These are phyloP conservation scores for Sisyra terminalis DNA, from an alignment of 2,888 invertebrate species.

Conservation along the genomic window DNA sequence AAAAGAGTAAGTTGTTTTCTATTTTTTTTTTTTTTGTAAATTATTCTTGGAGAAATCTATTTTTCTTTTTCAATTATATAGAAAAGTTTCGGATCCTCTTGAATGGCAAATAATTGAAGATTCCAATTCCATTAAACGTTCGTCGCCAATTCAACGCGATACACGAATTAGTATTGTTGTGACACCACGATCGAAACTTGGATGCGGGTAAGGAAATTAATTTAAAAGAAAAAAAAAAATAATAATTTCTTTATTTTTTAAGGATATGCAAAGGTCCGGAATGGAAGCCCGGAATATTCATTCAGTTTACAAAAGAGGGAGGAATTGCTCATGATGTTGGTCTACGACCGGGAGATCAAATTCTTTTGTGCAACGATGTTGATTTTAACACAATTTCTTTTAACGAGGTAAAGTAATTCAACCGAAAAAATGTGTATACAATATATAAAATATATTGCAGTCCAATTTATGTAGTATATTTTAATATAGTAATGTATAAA, in stretches of 20 bases:
- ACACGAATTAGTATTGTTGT: slow-evolving; percentile 62
- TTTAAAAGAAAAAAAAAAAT: not conserved
- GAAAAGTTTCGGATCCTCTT: slow-evolving; percentile 56
- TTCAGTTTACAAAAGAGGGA: slow-evolving; percentile 78
- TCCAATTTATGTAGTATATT: too few species aligned
- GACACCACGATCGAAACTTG: slow-evolving; percentile 66
- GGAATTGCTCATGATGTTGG: slow-evolving; percentile 81
- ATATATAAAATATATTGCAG: too few species aligned
- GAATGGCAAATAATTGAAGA: slow-evolving; percentile 71
- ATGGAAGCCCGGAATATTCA: slow-evolving; percentile 75
- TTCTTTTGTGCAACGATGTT: slow-evolving; percentile 74
- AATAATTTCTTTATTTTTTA: slow-evolving; percentile 16
- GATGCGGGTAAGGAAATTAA: slow-evolving; percentile 55
- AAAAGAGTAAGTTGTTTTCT: slow-evolving; percentile 63
- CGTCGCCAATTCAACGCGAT: slow-evolving; percentile 40
- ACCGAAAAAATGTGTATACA: too few species aligned
- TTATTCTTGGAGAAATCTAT: slow-evolving; percentile 6
- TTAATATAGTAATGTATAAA: too few species aligned
- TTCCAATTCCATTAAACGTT: slow-evolving; percentile 29
- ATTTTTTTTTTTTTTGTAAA: not conserved
- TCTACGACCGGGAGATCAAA: slow-evolving; percentile 78
- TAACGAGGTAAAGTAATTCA: slow-evolving; percentile 42
- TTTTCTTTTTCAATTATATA: slow-evolving; percentile 19
- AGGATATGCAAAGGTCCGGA: slow-evolving; percentile 74
- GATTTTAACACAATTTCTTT: slow-evolving; percentile 63